Percentiles rank a stretch among this genome's conserved stretches.
phyloP scores from a whole-genome alignment of 2,888 invertebrate genomes.

The Eretmocerus hayati region DNA sequence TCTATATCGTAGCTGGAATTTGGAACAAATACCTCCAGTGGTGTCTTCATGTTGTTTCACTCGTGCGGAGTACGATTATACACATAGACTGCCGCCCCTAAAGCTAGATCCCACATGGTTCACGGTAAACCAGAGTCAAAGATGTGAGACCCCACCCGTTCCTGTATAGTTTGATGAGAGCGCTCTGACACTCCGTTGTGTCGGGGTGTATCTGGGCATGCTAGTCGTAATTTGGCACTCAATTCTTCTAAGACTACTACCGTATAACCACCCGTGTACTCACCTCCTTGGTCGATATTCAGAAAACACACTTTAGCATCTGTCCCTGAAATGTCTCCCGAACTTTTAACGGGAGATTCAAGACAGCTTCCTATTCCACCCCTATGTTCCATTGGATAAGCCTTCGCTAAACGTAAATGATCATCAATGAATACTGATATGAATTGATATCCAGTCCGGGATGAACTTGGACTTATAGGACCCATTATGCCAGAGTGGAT shows the following conservation, averaged over 20 bases:
- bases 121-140: conserved; percentile 7
- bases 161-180: conserved; percentile 1
- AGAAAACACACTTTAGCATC: no score
- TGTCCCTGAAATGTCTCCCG: no score
- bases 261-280: no score
- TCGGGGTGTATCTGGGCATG: not conserved
- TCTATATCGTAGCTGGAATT: not conserved
- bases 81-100: conserved; percentile 16
- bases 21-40: not conserved
- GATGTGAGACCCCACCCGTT: not conserved
- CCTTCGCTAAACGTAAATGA: no score
- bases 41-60: conserved; percentile 11
- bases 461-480: no score
- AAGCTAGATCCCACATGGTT: conserved; percentile 27
- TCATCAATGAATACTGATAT: no score
- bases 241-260: not conserved
- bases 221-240: not conserved
- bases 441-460: no score
- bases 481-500: no score
- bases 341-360: no score
- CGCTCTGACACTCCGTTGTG: conserved; percentile 3
- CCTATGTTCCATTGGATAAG: no score
- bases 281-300: no score
- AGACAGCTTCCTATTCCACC: no score
- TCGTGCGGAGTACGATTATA: conserved; percentile 20